Conservation (phyloP, 2,888 invertebrate genomes). For the Diarsia dahlii region DNA sequence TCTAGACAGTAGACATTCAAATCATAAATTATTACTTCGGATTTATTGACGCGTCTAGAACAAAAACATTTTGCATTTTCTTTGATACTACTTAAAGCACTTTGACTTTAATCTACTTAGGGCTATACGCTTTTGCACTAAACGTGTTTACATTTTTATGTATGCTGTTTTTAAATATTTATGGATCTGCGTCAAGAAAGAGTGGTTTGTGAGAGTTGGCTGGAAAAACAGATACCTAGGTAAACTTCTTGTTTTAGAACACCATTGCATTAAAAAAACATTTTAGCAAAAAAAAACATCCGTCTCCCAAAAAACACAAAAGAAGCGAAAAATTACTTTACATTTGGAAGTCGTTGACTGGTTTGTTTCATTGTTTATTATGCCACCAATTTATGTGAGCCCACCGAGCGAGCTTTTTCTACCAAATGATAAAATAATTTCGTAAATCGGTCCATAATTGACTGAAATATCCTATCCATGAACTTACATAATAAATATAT, state of each 20-base stretch:
- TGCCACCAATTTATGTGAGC: no score
- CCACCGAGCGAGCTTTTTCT: no score
- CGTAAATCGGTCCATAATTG: no score
- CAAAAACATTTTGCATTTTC: slow-evolving; percentile 15
- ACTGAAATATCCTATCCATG: no score
- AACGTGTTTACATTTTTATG: slow-evolving; percentile 9
- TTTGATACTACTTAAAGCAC: slow-evolving; percentile 9
- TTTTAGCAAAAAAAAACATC: no score
- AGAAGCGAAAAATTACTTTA: no score
- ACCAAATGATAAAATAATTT: no score
- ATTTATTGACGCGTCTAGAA: slow-evolving; percentile 14
- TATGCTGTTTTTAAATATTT: slow-evolving; percentile 12
- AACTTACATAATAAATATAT: no score
- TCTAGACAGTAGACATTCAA: slow-evolving; percentile 72
- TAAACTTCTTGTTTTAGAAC: neutral
- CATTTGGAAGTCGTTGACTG: no score
- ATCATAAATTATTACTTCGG: slow-evolving; percentile 41
- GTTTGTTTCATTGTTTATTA: no score
- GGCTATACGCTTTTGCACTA: slow-evolving; percentile 9
- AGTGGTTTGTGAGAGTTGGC: neutral
- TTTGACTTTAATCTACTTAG: slow-evolving; percentile 18
- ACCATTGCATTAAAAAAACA: neutral
- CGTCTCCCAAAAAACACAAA: no score
- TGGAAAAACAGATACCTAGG: neutral
- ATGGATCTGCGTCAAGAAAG: neutral